Evolutionary conservation across 2,888 invertebrate species (phyloP), one percentile per base, ranked within the genome.

Genomic region (Phengaris alcon): DNA sequence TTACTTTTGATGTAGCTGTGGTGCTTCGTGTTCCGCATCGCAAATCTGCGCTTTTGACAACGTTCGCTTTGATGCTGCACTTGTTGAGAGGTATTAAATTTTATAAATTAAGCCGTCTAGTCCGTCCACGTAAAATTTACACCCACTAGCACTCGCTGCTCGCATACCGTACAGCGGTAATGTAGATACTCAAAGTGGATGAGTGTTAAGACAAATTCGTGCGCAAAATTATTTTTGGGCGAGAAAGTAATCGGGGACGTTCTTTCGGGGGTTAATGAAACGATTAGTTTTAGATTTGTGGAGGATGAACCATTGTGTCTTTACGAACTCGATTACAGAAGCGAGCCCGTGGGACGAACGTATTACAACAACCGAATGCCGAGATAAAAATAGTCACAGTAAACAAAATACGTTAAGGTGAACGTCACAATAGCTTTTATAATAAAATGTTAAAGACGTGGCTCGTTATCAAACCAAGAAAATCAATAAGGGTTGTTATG

Each of bases 11-110:
- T 84, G 85, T 88, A 85, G 86, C 10, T 8, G 69, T 46, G 69
- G 75, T 10, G 75, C 69, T 88, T 87, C 85, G 83, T 87, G 88
- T 88, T 88, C 86, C 89, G 88, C 87, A 85, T 84, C 86, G 89
- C 84, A 85, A 86, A 84, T 87, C 85, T 84, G 82, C 86, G 89
- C 90, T 91, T 92, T 92, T 90, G 90, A 90, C 88, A 90, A 87
- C 87, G 84, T 85, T 88, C 88, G 84, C 92, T 92, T 93, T 92
- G 91, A 91, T 88, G 87, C 85, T 83, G 85, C 86, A 83, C 82
- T 82, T 83, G 72, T 83, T 85, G 83, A 85, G 86, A 86, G 86
- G 88, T 87, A 91, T 90, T 88, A 87, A 88, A 91, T 88, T 90
- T 87, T 88, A 87, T 86, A 86, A 87, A 88, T 87, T 85, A 82